A percentile compares a stretch with the other conserved stretches of the same genome.
These are phyloP conservation scores for Anseranas semipalmata DNA, from an alignment of 2,113 vertebrate species.

Conservation along the genomic window DNA sequence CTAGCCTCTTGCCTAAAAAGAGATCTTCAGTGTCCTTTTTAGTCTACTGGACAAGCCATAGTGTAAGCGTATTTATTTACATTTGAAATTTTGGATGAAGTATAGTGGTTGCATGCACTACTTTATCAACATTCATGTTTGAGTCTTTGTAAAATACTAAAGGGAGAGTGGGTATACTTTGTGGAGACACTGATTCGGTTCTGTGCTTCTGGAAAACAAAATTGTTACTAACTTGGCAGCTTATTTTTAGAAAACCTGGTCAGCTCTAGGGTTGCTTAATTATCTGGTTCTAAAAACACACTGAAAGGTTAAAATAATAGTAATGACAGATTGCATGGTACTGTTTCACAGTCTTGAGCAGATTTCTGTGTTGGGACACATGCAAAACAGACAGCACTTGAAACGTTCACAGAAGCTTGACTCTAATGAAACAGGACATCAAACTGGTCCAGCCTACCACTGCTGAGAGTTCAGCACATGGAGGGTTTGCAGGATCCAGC, in stretches of 20 bases:
- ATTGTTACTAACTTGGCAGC: neutral
- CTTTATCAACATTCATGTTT: neutral
- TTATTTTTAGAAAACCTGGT: neutral
- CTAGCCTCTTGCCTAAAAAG: neutral
- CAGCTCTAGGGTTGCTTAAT: neutral
- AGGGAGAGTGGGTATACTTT: neutral
- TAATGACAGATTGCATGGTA: neutral
- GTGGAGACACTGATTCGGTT: accelerated
- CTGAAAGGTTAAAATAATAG: neutral
- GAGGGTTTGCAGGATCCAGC: neutral
- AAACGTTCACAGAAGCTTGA: neutral
- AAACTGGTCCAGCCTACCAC: neutral
- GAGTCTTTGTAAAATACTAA: neutral
- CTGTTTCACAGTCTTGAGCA: neutral
- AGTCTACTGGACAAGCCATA: neutral
- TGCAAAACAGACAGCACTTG: neutral
- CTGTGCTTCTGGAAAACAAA: neutral
- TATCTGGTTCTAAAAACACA: neutral
- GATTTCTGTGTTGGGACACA: neutral
- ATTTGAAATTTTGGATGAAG: neutral
- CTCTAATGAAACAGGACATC: neutral
- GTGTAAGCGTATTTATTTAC: neutral
- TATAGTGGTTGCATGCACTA: neutral
- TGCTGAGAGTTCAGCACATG: neutral
- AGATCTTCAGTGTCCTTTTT: neutral